A percentile compares a stretch with the other conserved stretches of the same genome.
Evolutionary conservation across 2,797 vertebrate species (phyloP).

Genomic region (Buphagus erythrorhynchus): DNA sequence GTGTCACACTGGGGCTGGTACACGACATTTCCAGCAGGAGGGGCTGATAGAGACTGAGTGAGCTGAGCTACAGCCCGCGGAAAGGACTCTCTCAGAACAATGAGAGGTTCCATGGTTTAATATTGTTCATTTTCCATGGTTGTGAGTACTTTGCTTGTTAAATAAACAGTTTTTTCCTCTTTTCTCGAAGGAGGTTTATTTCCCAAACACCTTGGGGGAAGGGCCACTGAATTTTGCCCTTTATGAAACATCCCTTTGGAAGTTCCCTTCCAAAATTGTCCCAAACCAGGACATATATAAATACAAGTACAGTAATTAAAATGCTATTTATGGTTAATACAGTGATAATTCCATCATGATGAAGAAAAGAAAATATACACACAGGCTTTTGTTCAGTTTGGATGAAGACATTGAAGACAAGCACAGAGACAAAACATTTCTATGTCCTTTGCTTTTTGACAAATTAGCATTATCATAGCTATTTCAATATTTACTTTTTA

Average conservation of each 20-base stretch:
- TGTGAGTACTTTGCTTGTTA: not conserved
- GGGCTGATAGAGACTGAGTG: rapidly evolving
- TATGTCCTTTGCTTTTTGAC: not conserved
- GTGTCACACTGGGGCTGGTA: rapidly evolving
- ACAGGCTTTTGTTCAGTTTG: not conserved
- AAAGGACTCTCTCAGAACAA: not conserved
- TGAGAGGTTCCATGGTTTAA: too few relatives aligned
- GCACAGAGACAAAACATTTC: not conserved
- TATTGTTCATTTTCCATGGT: not conserved
- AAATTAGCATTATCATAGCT: not conserved
- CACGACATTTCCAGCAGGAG: rapidly evolving
- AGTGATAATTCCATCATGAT: not conserved
- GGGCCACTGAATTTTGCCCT: not conserved
- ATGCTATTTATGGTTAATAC: not conserved
- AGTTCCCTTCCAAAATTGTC: not conserved
- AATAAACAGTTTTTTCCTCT: not conserved
- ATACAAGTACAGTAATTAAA: not conserved
- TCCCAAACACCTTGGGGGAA: too few relatives aligned
- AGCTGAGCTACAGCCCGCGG: rapidly evolving
- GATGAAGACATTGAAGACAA: not conserved
- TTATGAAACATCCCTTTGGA: not conserved
- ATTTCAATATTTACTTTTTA: not conserved
- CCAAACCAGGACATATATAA: not conserved
- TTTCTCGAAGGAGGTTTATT: not conserved
- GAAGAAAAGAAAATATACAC: not conserved